Base-by-base conservation (phyloP, 2,888 invertebrate genomes). In the Idaea straminata region DNA sequence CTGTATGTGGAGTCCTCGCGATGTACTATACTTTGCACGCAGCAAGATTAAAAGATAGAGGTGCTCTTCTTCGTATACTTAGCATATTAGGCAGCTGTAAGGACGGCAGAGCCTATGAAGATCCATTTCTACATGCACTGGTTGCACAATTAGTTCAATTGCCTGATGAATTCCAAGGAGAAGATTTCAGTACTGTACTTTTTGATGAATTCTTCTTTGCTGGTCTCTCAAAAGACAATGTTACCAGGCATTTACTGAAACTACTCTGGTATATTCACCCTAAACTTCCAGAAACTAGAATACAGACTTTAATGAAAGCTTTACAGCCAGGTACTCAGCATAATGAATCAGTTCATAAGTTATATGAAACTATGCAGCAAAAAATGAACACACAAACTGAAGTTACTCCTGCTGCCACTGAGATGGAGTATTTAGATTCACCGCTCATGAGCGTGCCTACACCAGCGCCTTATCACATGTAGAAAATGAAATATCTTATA, bases 161-260 rank as follows among this genome's bases (percentile, higher is more conserved):
- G 94, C 95, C 96, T 4, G 99, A 99, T 73, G 98, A 98, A 86
- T 99, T 99, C 82, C 94, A 96, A 73, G 96, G 97, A 0, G 98
- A 98, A 88, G 98, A 98, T 76, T 98, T 99, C 83, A 98, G 98
- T 87, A 98, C 98, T 3, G 97, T 97, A 1, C 95, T 99, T 60
- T 98, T 99, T 90, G 98, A 99, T 87, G 98, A 98, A 85, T 99
- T 99, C 86, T 96, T 99, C 80, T 96, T 98, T 86, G 98, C 98
- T 66, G 97, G 97, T 0, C 92, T 98, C 16, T 95, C 96, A 1
- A 95, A 97, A 70, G 98, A 99, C 80, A 98, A 98, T 93, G 98
- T 98, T 0, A 96, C 97, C 4, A 94, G 98, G 63, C 99, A 99
- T 92, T 94, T 99, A 81, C 88, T 98, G 61, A 97, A 98, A 83